Evolutionary conservation across 1,140 invertebrate species (phyloP).

Genomic region (Cyrtorhinus lividipennis): DNA sequence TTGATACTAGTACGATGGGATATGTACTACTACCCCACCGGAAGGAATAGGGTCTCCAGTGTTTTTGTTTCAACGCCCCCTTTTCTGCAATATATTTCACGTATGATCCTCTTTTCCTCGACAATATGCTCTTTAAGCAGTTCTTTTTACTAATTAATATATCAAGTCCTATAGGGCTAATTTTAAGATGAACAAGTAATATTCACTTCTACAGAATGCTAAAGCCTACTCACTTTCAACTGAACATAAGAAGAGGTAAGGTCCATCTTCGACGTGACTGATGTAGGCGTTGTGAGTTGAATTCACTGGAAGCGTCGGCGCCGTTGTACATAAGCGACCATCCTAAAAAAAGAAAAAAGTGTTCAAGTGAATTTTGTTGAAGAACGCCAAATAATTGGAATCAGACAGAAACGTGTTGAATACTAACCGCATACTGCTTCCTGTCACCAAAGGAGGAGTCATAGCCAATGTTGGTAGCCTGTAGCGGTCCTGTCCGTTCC

Average conservation of each 20-base stretch:
- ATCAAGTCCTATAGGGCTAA: not conserved
- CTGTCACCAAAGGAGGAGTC: not conserved
- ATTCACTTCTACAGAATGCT: not conserved
- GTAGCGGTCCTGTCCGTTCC: not conserved
- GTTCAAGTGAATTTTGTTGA: not conserved
- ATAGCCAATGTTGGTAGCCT: not conserved
- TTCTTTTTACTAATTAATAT: too few relatives aligned
- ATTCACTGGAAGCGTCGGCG: slow-evolving; percentile 38
- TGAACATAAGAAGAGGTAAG: slow-evolving; percentile 57
- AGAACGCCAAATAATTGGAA: not conserved
- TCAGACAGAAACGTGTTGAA: not conserved
- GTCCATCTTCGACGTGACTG: slow-evolving; percentile 59
- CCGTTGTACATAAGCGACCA: not conserved
- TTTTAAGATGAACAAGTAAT: not conserved
- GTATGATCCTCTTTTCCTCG: too few relatives aligned
- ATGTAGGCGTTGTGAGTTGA: slow-evolving; percentile 48
- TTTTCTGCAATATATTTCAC: too few relatives aligned
- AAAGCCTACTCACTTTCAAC: slow-evolving; percentile 31
- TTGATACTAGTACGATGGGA: too few relatives aligned
- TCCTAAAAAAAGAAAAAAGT: not conserved
- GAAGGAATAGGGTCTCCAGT: too few relatives aligned
- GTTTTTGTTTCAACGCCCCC: too few relatives aligned
- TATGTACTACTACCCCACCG: too few relatives aligned
- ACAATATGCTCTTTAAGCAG: too few relatives aligned
- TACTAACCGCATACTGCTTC: not conserved